Evolutionary conservation across 1,140 invertebrate species (phyloP).

Genomic region (Megalonaias nervosa): DNA sequence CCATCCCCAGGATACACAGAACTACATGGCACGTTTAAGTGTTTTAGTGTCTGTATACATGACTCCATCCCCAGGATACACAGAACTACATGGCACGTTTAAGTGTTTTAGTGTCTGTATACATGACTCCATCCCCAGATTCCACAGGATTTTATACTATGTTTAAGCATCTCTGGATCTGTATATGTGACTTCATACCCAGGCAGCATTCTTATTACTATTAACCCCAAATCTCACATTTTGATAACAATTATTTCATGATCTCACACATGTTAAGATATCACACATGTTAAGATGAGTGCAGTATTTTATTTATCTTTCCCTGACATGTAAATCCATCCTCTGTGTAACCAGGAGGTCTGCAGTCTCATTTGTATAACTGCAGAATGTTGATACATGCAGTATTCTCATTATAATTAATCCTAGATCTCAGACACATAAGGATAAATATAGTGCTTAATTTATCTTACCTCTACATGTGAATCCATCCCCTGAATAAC

Average conservation of each 20-base stretch:
- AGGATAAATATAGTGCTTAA: neutral
- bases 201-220: no score
- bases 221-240: slow-evolving; percentile 65
- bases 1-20: no score
- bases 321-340: slow-evolving; percentile 67
- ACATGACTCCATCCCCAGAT: no score
- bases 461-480: slow-evolving; percentile 61
- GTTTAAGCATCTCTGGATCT: slow-evolving; percentile 75
- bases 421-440: neutral
- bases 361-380: slow-evolving; percentile 68
- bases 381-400: slow-evolving; percentile 84
- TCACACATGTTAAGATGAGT: neutral
- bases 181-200: no score
- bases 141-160: slow-evolving; percentile 68
- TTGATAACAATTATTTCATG: slow-evolving; percentile 76
- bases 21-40: no score
- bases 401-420: slow-evolving; percentile 82
- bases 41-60: no score
- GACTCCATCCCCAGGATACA: no score
- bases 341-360: slow-evolving; percentile 59
- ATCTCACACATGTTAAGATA: neutral
- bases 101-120: no score
- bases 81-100: no score
- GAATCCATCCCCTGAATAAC: slow-evolving; percentile 66
- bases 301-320: slow-evolving; percentile 18